Conservation (phyloP, 2,888 invertebrate species). For the Fabriciana adippe region DNA sequence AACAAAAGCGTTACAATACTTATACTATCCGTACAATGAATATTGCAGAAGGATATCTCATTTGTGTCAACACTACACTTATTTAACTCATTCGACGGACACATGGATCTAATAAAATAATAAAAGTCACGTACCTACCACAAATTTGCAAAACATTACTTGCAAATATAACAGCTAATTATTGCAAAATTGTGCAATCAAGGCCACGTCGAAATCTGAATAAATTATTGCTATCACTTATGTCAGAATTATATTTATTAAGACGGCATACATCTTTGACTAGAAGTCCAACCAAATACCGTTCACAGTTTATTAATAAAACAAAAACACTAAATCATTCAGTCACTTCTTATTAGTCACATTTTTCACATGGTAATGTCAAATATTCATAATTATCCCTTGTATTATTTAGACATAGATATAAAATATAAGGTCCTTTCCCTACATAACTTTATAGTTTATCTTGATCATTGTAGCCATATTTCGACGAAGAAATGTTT, state of each 20-base stretch:
- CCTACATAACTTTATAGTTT: background rate
- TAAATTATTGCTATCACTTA: slow-evolving; percentile 52
- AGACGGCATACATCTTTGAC: slow-evolving; percentile 43
- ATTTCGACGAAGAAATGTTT: slow-evolving; percentile 12
- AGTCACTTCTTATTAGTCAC: background rate
- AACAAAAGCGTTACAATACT: background rate
- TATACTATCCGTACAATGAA: background rate
- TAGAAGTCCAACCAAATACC: slow-evolving; percentile 42
- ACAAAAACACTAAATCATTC: background rate
- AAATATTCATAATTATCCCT: slow-evolving; percentile 22
- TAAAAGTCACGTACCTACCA: background rate
- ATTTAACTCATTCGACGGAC: background rate
- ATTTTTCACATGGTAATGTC: slow-evolving; percentile 7
- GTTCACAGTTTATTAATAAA: slow-evolving; percentile 9
- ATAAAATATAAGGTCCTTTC: slow-evolving; percentile 1
- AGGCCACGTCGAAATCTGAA: slow-evolving; percentile 53
- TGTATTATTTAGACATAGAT: background rate
- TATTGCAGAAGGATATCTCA: background rate
- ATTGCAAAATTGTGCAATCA: slow-evolving; percentile 51
- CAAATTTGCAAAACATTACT: background rate
- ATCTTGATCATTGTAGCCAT: background rate
- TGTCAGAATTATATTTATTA: slow-evolving; percentile 26
- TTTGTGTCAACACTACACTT: too few relatives aligned
- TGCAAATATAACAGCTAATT: slow-evolving; percentile 39
- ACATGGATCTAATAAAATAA: background rate